Conservation (phyloP, 2,113 vertebrate species). For the Malurus cyaneus region DNA sequence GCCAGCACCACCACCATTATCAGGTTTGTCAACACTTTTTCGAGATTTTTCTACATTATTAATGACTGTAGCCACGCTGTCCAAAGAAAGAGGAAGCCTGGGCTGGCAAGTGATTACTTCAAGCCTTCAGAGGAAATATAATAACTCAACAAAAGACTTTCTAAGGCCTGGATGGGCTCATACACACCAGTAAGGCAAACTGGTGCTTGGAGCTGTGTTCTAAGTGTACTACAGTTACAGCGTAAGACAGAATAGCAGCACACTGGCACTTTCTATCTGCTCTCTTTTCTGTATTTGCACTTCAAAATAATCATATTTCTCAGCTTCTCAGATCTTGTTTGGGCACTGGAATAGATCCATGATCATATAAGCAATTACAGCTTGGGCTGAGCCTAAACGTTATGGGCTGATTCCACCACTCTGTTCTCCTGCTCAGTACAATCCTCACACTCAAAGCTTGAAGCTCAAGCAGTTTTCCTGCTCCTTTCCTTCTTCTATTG, state of each 20-base stretch:
- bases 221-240: background rate
- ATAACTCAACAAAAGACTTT: background rate
- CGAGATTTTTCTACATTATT: constrained; percentile 10
- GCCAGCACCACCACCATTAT: background rate
- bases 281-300: background rate
- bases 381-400: background rate
- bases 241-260: background rate
- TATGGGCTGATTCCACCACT: background rate
- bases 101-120: background rate
- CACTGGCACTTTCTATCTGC: background rate
- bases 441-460: background rate
- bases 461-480: accelerated
- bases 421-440: background rate
- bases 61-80: background rate
- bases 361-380: background rate
- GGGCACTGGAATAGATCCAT: background rate
- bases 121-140: background rate
- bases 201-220: background rate
- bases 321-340: background rate
- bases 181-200: background rate
- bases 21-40: background rate
- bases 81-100: background rate
- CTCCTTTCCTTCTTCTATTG: background rate
- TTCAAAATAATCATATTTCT: background rate
- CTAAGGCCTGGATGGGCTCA: background rate